Conservation (phyloP, 2,797 vertebrate species). For the Myiothlypis chrysogaster region DNA sequence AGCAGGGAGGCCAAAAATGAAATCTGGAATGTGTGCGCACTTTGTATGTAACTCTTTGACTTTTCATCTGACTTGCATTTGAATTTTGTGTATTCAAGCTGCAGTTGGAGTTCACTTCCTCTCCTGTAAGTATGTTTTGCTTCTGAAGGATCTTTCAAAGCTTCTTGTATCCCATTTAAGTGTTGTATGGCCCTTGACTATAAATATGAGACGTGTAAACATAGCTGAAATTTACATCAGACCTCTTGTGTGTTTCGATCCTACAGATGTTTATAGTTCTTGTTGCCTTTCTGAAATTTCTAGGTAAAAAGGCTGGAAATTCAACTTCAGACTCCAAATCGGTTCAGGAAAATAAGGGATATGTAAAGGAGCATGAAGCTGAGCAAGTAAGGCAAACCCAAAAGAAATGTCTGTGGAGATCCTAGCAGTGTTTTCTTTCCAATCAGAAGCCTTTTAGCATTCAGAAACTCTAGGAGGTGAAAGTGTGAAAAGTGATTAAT, state of each 20-base stretch:
- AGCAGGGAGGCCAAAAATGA: not conserved
- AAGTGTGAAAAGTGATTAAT: not conserved
- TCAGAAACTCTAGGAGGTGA: not conserved
- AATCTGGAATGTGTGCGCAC: not conserved
- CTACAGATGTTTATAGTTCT: not conserved
- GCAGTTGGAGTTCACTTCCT: not conserved
- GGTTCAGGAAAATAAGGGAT: conserved; percentile 73
- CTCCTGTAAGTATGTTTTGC: not conserved
- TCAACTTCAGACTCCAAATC: conserved; percentile 76
- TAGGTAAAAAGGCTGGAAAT: conserved; percentile 85
- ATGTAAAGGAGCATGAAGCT: conserved; percentile 76
- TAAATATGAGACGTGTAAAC: fast-evolving
- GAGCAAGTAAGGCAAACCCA: conserved; percentile 79
- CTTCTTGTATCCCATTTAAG: not conserved
- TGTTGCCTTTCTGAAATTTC: not conserved
- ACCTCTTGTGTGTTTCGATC: not conserved
- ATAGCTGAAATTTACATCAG: not conserved
- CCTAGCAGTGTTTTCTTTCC: not conserved
- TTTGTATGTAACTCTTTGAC: not conserved
- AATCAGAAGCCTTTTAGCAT: not conserved
- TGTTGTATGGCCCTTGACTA: not conserved
- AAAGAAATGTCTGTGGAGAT: not conserved
- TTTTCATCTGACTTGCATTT: not conserved
- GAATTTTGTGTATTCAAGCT: not conserved
- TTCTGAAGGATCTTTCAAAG: not conserved